Evolutionary conservation across 1,140 invertebrate species (phyloP), one percentile per base, ranked within the genome.

Genomic region (Spodoptera frugiperda): DNA sequence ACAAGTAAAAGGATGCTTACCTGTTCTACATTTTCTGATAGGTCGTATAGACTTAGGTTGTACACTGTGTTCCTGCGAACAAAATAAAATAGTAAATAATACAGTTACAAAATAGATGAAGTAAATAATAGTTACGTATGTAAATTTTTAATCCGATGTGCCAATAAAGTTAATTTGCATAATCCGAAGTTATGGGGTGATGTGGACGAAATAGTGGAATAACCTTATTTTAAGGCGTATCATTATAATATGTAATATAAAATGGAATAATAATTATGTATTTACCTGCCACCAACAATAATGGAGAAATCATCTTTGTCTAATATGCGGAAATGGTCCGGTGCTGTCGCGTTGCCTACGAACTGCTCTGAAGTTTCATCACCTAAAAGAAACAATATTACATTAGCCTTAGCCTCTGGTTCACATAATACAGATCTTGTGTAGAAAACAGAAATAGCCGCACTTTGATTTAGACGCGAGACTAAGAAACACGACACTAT

Each of bases 251-350:
- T n/a, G n/a, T n/a, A 14, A 21, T 21, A 21, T 5, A 3, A 59
- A 15, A 67, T 67, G 51, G 11, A 17, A 25, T 19, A 67, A 15
- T 70, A 59, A 51, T 55, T 67, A 78, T 84, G 9, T 39, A 39
- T 8, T 88, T 83, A 94, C 94, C 94, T 93, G 80, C 90, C 93
- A 48, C 93, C 94, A 55, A 94, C 89, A 82, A 94, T 88, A 79
- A 94, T 91, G 54, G 92, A 94, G 79, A 92, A 91, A 82, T 94
- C 93, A 84, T 94, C 93, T 84, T 89, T 94, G 81, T 94, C 93
- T 87, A 94, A 87, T 76, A 94, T 89, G 78, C 90, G 89, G 84
- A 94, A 94, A 82, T 94, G 89, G 77, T 94, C 89, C 70, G 92
- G 89, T 67, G 87, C 91, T 54, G 90, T 91, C 30, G 89, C 84